Percentiles rank a stretch among this genome's conserved stretches.
Evolutionary conservation across 1,140 invertebrate species (phyloP).

Genomic region (Protaetia brevitarsis): DNA sequence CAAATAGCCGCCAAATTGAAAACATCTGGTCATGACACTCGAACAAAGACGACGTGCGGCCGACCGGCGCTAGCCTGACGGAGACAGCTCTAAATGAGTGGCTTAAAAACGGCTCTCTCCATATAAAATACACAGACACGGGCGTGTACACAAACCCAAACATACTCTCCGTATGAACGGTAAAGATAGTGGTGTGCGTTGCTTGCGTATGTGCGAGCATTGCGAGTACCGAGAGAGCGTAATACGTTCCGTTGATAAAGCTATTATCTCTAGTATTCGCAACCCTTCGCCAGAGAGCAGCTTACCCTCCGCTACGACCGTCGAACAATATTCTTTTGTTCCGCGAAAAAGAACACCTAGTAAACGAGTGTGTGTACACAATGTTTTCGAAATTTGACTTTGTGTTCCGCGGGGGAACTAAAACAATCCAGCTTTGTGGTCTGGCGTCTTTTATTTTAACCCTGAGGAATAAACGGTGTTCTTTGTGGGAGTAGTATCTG

Average conservation of each 20-base stretch:
- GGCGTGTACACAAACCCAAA: slow-evolving; percentile 29
- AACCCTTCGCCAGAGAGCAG: slow-evolving; percentile 19
- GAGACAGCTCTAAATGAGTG: slow-evolving; percentile 35
- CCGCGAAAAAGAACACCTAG: neutral
- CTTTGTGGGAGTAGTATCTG: too few relatives aligned
- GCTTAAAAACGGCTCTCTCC: slow-evolving; percentile 25
- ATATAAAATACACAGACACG: slow-evolving; percentile 10
- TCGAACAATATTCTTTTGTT: slow-evolving; percentile 14
- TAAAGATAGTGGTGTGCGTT: neutral
- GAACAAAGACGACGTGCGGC: slow-evolving; percentile 41
- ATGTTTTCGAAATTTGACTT: neutral
- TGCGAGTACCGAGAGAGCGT: slow-evolving; percentile 6
- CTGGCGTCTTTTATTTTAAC: neutral
- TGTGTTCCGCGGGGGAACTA: neutral
- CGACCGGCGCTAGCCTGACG: slow-evolving; percentile 35
- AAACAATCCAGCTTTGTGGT: neutral
- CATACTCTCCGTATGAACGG: slow-evolving; percentile 11
- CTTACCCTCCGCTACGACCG: slow-evolving; percentile 3
- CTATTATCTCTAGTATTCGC: slow-evolving; percentile 17
- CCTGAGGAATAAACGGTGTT: too few relatives aligned
- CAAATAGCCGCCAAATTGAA: slow-evolving; percentile 43
- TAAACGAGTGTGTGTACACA: neutral
- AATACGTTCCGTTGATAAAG: slow-evolving; percentile 12
- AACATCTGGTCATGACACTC: slow-evolving; percentile 43
- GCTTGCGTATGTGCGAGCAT: neutral